Base-by-base conservation (phyloP, 2,113 vertebrate genomes). In the Lophotis ruficrista region DNA sequence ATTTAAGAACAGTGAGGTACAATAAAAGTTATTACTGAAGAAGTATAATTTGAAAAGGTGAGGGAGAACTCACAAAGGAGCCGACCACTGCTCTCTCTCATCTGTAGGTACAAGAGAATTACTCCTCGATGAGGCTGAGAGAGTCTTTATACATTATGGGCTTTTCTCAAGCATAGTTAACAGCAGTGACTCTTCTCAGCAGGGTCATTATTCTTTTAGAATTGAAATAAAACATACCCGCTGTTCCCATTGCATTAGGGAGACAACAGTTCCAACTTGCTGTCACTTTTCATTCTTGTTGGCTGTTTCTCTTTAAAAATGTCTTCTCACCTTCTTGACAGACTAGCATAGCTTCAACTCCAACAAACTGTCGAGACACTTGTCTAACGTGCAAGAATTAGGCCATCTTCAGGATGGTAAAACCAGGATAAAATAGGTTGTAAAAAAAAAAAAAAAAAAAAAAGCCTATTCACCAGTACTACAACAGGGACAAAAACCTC, bases 71-170 rank as follows among this genome's bases (percentile, higher is more conserved):
- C 14, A 25, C 31, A 51, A 50, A 60, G 31, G 41, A 77, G 19
- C 22, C 0, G 0, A 37, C 1, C 8, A 31, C 18, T 43, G 35
- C 57, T 57, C 88, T 68, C 43, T 60, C 15, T 60, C 3, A 1
- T 12, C 24, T 47, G 22, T 25, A 65, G 41, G 25, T 19, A 43
- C 0, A 0, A 75, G 24, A 70, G 35, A 75, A 45, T 31, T 5
- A 33, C 15, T 28, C 37, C 37, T 73, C 1, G 0, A 27, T 14
- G 57, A 38, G 38, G 24, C 58, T 69, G 30, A 83, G 25, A 76
- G 17, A 61, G 45, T 50, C 41, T 83, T 35, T 50, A 28, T 31
- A 45, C 35, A 25, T 37, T 54, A 58, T 2, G 5, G 50, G 21
- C 30, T 73, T 82, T 60, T 82, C 45, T 70, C 38, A 69, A 50